Evolutionary conservation across 2,797 vertebrate species (phyloP).

Genomic region (Morus bassanus): DNA sequence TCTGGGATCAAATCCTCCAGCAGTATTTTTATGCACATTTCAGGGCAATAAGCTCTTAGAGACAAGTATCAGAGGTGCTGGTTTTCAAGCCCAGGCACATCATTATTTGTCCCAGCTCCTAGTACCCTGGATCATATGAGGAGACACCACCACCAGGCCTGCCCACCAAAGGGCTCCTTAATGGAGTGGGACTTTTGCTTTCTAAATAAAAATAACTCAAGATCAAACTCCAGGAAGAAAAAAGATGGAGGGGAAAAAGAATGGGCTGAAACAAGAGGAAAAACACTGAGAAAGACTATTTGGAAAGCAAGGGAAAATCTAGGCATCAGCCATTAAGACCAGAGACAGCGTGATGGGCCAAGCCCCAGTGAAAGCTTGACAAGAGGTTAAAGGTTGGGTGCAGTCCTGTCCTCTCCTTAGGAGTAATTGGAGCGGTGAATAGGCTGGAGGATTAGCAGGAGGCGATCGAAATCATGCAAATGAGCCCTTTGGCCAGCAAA

Average conservation of each 20-base stretch:
- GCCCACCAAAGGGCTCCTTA: not conserved
- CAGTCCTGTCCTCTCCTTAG: not conserved
- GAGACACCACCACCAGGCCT: not conserved
- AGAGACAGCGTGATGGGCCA: not conserved
- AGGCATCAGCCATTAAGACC: not conserved
- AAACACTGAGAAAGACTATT: not conserved
- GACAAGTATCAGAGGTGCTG: not conserved
- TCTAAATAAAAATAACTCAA: not conserved
- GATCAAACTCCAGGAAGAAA: not conserved
- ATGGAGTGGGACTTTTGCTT: rapidly evolving
- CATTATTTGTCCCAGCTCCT: not conserved
- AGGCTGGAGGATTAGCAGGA: not conserved
- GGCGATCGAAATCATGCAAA: not conserved
- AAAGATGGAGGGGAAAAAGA: not conserved
- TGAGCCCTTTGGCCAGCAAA: not conserved
- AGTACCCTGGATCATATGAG: not conserved
- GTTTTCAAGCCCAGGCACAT: not conserved
- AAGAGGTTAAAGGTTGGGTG: not conserved
- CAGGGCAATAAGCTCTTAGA: not conserved
- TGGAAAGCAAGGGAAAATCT: not conserved
- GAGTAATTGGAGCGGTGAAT: not conserved
- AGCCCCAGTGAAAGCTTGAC: not conserved
- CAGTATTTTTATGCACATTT: not conserved
- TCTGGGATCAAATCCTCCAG: not conserved
- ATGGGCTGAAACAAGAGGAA: not conserved